phyloP scores from a whole-genome alignment of 2,888 invertebrate species.

The Myopa tessellatipennis region DNA sequence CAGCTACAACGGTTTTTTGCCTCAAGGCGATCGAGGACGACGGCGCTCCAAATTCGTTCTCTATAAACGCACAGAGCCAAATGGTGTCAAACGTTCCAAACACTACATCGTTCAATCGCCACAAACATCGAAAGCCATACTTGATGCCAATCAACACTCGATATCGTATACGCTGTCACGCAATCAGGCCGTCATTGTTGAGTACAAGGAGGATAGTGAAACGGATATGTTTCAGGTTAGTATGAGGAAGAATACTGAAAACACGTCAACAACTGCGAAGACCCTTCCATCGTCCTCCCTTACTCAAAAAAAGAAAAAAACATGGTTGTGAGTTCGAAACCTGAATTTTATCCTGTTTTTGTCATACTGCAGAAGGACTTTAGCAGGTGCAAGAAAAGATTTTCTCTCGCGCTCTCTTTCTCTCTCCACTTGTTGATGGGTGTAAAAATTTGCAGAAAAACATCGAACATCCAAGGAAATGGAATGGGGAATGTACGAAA shows the following conservation, averaged over 20 bases:
- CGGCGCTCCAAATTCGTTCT: conserved; percentile 94
- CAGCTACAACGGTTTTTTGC: conserved; percentile 94
- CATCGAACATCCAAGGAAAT: too few species aligned
- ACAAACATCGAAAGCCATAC: conserved; percentile 93
- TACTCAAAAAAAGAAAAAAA: too few species aligned
- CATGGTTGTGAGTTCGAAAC: too few species aligned
- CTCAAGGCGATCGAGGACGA: conserved; percentile 92
- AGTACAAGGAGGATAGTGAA: conserved; percentile 94
- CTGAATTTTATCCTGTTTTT: too few species aligned
- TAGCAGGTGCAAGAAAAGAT: too few species aligned
- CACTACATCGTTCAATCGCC: conserved; percentile 97
- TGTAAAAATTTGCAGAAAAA: too few species aligned
- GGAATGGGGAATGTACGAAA: too few species aligned
- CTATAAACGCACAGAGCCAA: conserved; percentile 84
- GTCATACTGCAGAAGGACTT: too few species aligned
- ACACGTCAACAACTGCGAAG: too few species aligned
- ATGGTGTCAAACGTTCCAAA: conserved; percentile 93
- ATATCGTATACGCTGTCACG: conserved; percentile 97
- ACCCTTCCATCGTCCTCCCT: too few species aligned
- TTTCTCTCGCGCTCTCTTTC: too few species aligned
- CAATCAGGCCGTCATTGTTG: conserved; percentile 97
- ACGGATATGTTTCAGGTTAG: conserved; percentile 99
- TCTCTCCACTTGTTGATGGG: too few species aligned
- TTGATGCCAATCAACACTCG: conserved; percentile 93
- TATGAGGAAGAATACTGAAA: conserved; percentile 11